Percentiles rank a stretch among this genome's conserved stretches.
These are phyloP conservation scores for Paradoxurus hermaphroditus DNA, from an alignment of 2,113 vertebrate species.

Conservation along the genomic window DNA sequence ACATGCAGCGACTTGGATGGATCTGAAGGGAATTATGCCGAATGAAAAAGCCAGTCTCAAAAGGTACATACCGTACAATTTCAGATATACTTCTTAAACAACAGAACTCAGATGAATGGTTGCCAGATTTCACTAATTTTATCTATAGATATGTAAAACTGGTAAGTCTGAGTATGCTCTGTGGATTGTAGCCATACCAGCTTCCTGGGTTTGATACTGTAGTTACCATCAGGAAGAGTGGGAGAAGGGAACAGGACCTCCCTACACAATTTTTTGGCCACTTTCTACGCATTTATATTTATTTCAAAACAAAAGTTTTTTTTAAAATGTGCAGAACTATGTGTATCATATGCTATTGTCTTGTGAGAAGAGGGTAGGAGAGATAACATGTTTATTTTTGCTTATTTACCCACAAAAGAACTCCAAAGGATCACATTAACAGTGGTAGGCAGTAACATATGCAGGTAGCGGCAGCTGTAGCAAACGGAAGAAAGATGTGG, in stretches of 20 bases:
- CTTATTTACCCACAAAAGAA: background rate
- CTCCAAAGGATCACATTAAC: background rate
- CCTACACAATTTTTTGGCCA: background rate
- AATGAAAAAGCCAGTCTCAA: background rate
- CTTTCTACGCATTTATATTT: background rate
- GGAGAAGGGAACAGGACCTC: background rate
- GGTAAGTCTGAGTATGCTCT: background rate
- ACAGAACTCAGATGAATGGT: background rate
- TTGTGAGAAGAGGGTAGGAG: background rate
- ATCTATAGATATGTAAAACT: background rate
- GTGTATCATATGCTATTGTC: background rate
- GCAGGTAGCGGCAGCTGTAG: background rate
- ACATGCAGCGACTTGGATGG: background rate
- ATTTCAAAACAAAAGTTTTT: constrained; percentile 1
- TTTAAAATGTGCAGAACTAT: background rate
- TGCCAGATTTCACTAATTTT: background rate
- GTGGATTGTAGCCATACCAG: background rate
- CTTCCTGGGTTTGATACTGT: background rate
- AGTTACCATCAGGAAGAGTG: background rate
- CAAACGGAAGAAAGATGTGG: background rate
- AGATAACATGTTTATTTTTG: background rate
- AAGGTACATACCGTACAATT: background rate
- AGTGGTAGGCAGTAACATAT: too few relatives aligned
- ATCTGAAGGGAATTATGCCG: background rate
- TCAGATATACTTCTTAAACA: background rate